Evolutionary conservation across 1,140 invertebrate genomes (phyloP).

Genomic region (Scaptodrosophila lebanonensis): DNA sequence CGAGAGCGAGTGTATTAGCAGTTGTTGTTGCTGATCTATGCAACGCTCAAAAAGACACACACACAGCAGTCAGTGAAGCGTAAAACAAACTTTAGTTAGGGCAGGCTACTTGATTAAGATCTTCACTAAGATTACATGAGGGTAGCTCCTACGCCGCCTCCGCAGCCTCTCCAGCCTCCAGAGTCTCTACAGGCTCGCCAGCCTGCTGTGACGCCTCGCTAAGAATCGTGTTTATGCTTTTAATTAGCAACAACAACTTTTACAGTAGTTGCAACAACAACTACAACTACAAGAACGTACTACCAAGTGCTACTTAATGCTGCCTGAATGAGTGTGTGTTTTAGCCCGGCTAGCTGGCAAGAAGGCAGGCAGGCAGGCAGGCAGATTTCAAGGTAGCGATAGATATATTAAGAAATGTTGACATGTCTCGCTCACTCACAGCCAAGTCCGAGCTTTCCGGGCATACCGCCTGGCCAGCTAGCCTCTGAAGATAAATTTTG

Average conservation of each 20-base stretch:
- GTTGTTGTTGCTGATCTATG: not conserved
- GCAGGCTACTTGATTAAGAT: conserved; percentile 65
- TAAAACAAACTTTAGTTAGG: conserved; percentile 32
- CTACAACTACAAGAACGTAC: conserved; percentile 45
- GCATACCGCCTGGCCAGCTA: conserved; percentile 3
- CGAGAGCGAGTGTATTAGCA: not conserved
- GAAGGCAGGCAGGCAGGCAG: not conserved
- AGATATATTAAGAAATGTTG: conserved; percentile 75
- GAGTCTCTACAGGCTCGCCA: conserved; percentile 39
- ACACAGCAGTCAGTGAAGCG: conserved; percentile 45
- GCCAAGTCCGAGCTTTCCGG: not conserved
- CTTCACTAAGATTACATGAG: conserved; percentile 37
- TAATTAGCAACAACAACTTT: conserved; percentile 75
- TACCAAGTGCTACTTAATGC: conserved; percentile 42
- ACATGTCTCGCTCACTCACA: conserved; percentile 66
- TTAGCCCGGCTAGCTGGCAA: not conserved
- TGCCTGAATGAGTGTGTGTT: no score
- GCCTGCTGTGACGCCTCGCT: conserved; percentile 55
- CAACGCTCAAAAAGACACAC: not conserved
- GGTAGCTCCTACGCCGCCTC: conserved; percentile 37
- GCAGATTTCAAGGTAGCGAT: conserved; percentile 70
- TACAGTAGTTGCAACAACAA: conserved; percentile 59
- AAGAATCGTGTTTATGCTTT: conserved; percentile 76
- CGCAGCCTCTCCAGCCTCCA: not conserved
- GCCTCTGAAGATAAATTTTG: conserved; percentile 64